These are phyloP conservation scores for Lasioglossum calceatum DNA, from an alignment of 2,888 invertebrate species.

Conservation along the genomic window DNA sequence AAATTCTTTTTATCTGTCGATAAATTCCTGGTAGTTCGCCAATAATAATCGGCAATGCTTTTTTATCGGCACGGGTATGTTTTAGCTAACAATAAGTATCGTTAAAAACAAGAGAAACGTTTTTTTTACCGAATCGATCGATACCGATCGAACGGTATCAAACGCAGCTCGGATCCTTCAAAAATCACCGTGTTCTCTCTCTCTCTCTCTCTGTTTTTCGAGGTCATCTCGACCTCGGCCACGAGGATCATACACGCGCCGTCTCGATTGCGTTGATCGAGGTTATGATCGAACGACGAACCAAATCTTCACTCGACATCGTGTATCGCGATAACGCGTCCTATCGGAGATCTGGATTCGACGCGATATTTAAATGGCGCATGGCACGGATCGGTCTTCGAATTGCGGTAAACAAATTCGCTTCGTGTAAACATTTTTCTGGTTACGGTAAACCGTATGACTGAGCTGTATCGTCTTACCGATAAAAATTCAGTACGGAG, in stretches of 20 bases:
- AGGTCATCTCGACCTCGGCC: background rate
- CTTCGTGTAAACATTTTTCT: background rate
- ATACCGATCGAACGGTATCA: background rate
- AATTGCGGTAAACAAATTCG: background rate
- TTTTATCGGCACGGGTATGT: background rate
- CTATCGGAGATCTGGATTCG: conserved; percentile 23
- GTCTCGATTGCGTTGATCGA: conserved; percentile 43
- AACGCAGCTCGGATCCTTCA: background rate
- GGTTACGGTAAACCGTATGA: background rate
- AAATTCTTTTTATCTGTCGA: background rate
- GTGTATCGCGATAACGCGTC: conserved; percentile 36
- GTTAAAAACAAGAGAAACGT: background rate
- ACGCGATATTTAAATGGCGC: conserved; percentile 19
- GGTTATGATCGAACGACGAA: conserved; percentile 50
- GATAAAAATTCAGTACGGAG: background rate
- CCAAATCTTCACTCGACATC: conserved; percentile 22
- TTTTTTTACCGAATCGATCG: background rate
- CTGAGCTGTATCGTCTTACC: background rate
- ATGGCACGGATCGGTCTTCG: conserved; percentile 8
- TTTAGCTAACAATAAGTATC: background rate
- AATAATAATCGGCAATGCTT: background rate
- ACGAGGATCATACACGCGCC: conserved; percentile 11
- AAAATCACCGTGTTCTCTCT: background rate
- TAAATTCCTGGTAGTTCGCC: background rate
- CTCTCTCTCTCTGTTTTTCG: background rate